Evolutionary conservation across 2,113 vertebrate species (phyloP).

Genomic region (Emydura subglobosa): DNA sequence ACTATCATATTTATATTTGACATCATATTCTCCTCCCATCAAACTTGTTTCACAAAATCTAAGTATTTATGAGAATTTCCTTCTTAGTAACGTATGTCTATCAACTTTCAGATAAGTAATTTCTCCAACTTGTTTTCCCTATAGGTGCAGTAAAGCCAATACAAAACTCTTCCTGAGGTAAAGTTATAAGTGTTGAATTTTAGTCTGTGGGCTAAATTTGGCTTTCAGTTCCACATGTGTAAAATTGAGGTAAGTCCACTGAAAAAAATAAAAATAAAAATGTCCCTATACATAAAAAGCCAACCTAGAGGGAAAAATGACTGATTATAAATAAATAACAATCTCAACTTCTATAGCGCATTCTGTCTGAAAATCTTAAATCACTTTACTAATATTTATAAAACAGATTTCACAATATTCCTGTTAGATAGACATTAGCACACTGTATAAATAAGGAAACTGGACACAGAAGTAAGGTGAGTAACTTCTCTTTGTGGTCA

Average conservation of each 20-base stretch:
- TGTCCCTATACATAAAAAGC: neutral
- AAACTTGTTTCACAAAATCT: neutral
- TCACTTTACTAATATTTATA: neutral
- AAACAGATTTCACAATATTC: neutral
- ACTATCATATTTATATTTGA: neutral
- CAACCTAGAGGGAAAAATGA: neutral
- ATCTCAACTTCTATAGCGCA: neutral
- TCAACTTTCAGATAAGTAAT: neutral
- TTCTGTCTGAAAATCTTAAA: neutral
- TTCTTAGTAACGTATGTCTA: neutral
- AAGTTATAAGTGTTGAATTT: neutral
- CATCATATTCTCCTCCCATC: neutral
- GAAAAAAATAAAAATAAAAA: neutral
- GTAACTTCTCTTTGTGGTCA: neutral
- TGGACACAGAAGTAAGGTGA: neutral
- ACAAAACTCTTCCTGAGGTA: neutral
- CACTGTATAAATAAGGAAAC: neutral
- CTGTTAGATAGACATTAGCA: neutral
- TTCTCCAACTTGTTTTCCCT: neutral
- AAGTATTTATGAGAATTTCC: neutral
- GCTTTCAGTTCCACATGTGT: neutral
- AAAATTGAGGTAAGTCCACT: neutral
- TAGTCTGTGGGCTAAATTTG: neutral
- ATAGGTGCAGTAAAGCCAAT: neutral
- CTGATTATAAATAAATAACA: neutral